phyloP scores from a whole-genome alignment of 2,888 invertebrate genomes.

The Dicyrtomina minuta region DNA sequence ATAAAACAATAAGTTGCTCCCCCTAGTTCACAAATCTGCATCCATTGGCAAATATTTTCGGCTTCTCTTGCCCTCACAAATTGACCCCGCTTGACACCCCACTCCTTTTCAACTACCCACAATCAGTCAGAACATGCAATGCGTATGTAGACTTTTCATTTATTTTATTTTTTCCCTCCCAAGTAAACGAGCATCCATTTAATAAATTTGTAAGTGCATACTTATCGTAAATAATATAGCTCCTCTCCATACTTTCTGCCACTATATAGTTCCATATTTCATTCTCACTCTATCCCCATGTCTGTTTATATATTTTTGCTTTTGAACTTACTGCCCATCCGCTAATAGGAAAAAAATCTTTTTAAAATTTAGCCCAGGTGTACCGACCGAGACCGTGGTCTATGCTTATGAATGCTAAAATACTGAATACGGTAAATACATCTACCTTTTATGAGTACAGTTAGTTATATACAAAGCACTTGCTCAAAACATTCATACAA shows the following conservation, averaged over 20 bases:
- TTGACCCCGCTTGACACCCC: constrained; percentile 18
- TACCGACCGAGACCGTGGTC: constrained; percentile 17
- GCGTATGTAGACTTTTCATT: constrained; percentile 23
- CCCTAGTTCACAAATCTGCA: too few relatives aligned
- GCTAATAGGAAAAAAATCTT: constrained; percentile 20
- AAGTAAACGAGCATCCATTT: constrained; percentile 29
- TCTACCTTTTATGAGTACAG: constrained; percentile 11
- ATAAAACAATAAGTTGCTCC: too few relatives aligned
- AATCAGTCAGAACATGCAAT: constrained; percentile 20
- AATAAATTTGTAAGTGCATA: constrained; percentile 25
- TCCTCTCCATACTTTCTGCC: too few relatives aligned
- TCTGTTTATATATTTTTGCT: constrained; percentile 21
- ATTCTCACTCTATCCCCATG: constrained; percentile 4
- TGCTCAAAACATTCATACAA: too few relatives aligned
- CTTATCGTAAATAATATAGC: neutral
- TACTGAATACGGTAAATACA: constrained; percentile 14
- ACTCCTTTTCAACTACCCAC: constrained; percentile 15
- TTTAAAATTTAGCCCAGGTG: constrained; percentile 25
- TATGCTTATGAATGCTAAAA: constrained; percentile 27
- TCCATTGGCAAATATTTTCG: too few relatives aligned
- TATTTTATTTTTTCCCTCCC: constrained; percentile 25
- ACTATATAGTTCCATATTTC: neutral
- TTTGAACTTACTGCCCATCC: constrained; percentile 24
- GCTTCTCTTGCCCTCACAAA: too few relatives aligned
- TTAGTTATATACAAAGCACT: too few relatives aligned